Percentiles rank a stretch among this genome's conserved stretches.
Conservation (phyloP, 1,140 invertebrate genomes). For the Pogonognathellus flavescens region DNA sequence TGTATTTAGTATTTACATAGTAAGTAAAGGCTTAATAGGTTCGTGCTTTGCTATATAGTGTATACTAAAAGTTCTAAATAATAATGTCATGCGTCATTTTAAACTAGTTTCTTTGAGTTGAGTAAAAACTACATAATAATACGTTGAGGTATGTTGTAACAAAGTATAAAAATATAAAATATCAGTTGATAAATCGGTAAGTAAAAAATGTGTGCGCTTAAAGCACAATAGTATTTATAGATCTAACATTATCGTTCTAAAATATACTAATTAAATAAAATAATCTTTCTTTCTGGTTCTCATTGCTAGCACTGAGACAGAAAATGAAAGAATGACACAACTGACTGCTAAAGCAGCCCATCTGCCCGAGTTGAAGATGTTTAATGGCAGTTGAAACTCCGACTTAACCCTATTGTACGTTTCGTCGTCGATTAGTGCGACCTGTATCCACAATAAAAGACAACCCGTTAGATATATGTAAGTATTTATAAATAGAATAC, state of each 20-base stretch:
- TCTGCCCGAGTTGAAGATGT: conserved; percentile 19
- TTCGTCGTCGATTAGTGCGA: background rate
- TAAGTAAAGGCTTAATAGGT: too few relatives aligned
- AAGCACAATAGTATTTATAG: too few relatives aligned
- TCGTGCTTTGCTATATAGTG: too few relatives aligned
- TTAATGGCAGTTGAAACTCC: conserved; percentile 19
- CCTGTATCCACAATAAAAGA: background rate
- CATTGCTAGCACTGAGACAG: conserved; percentile 30
- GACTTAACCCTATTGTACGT: background rate
- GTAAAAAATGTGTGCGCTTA: background rate
- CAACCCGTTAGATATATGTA: background rate
- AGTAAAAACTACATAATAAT: too few relatives aligned
- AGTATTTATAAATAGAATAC: background rate
- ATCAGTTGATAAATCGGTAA: background rate
- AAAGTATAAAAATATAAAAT: background rate
- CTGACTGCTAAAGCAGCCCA: conserved; percentile 29
- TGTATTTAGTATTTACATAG: too few relatives aligned
- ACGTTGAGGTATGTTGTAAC: too few relatives aligned
- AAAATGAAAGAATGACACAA: conserved; percentile 10
- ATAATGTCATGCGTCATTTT: too few relatives aligned
- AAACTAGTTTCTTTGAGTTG: too few relatives aligned
- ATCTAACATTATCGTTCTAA: background rate
- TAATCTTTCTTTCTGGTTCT: conserved; percentile 34
- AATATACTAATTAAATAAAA: background rate
- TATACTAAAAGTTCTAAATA: too few relatives aligned